phyloP scores from a whole-genome alignment of 2,113 vertebrate genomes.

The Leucoraja erinaceus region DNA sequence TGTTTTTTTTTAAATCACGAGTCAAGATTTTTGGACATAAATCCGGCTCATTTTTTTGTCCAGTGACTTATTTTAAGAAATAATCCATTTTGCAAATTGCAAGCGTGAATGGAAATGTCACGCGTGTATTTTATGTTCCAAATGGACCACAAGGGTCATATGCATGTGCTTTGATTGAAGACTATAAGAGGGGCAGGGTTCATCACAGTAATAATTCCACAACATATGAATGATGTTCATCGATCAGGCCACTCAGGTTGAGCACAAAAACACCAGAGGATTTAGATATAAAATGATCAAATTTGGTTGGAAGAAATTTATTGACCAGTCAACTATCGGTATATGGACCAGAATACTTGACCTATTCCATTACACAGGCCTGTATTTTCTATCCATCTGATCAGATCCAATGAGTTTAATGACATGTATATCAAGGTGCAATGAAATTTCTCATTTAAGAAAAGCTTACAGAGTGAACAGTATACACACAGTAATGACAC shows the following conservation, averaged over 20 bases:
- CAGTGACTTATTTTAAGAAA: neutral
- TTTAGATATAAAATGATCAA: neutral
- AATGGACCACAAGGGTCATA: neutral
- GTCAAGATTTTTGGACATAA: neutral
- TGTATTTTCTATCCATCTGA: no score
- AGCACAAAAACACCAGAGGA: neutral
- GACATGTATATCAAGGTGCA: no score
- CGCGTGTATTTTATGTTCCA: neutral
- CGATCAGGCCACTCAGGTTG: neutral
- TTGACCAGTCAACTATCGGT: neutral
- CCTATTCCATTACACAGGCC: no score
- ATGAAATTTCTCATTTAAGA: no score
- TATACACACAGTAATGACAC: no score
- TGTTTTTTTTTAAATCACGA: neutral
- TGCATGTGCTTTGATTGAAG: neutral
- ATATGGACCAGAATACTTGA: neutral
- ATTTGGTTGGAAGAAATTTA: neutral
- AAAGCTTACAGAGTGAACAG: no score
- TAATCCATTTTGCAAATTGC: neutral
- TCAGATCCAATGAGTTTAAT: no score
- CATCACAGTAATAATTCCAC: neutral
- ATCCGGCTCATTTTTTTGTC: neutral
- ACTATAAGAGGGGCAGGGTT: neutral
- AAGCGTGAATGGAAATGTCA: neutral
- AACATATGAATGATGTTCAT: neutral